These are phyloP conservation scores for Notolabrus celidotus DNA, from an alignment of 2,797 vertebrate genomes.

Conservation along the genomic window DNA sequence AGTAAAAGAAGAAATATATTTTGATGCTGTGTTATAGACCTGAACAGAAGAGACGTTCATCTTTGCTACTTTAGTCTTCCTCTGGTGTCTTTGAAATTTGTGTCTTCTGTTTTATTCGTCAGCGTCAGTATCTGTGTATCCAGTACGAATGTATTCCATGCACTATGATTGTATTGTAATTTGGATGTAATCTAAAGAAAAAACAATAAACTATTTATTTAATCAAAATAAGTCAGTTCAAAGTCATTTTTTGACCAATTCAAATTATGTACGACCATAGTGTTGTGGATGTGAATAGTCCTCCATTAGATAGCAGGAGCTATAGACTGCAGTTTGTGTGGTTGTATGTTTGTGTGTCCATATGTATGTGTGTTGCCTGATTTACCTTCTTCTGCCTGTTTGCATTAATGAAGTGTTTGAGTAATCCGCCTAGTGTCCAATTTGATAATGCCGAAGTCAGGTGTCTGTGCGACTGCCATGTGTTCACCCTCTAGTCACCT, in stretches of 20 bases:
- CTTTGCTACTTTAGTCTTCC: slow-evolving; percentile 25
- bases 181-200: slow-evolving; percentile 79
- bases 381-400: slow-evolving; percentile 67
- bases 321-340: slow-evolving; percentile 9
- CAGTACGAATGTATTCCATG: slow-evolving; percentile 74
- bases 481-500: slow-evolving; percentile 63
- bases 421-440: slow-evolving; percentile 74
- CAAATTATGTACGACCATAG: slow-evolving; percentile 86
- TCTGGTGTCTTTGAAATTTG: slow-evolving; percentile 61
- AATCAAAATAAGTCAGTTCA: slow-evolving; percentile 70
- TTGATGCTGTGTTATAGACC: slow-evolving; percentile 37
- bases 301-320: slow-evolving; percentile 9
- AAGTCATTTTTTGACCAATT: slow-evolving; percentile 79
- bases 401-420: slow-evolving; percentile 72
- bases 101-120: slow-evolving; percentile 61
- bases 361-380: slow-evolving; percentile 43
- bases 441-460: slow-evolving; percentile 68
- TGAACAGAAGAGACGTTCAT: slow-evolving; percentile 27
- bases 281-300: slow-evolving; percentile 76
- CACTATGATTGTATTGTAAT: slow-evolving; percentile 88
- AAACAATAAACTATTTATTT: slow-evolving; percentile 80
- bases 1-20: slow-evolving; percentile 32
- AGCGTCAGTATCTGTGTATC: slow-evolving; percentile 53
- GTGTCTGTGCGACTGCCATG: slow-evolving; percentile 69
- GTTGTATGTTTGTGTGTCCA: background rate